Base-by-base conservation (phyloP, 2,888 invertebrate genomes). In the Sussaba pulchella region DNA sequence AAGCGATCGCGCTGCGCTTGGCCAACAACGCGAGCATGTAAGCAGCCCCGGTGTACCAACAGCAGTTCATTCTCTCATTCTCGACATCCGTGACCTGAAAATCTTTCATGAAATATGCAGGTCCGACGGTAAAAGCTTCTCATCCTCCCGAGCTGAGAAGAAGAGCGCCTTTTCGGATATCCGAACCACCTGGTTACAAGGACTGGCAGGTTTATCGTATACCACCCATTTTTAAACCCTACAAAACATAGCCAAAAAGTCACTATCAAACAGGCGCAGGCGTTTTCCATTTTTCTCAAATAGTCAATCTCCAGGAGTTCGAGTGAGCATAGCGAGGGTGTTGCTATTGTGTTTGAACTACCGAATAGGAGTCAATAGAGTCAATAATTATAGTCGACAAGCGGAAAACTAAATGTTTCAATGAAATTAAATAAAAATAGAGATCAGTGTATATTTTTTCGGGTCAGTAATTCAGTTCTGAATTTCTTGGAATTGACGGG, bases 31-130 rank as follows among this genome's bases (percentile, higher is more conserved):
- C 41, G 4, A 39, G 39, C 61, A 61, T 57, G 31, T n/a, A n/a
- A 57, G 57, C 57, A 57, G 14, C 54, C 54, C 52, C 21, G 9
- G 24, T 31, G 52, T 24, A 67, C 31, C 72, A 72, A 43, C 64
- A 66, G 63, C 57, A 66, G 63, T 19, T 69, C 63, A 59, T 73
- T 41, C 43, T 63, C 72, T 67, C 52, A 39, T 63, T 72, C 41
- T 21, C 47, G 61, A 41, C 54, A 59, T 66, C 74, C 81, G 77
- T 81, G 81, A 81, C 81, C 81, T 81, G 74, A 81, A 81, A 81
- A 81, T 81, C 74, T 81, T 77, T 45, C 77, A 81, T 81, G 77
- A 78, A 81, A 81, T 81, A 81, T 81, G 81, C 81, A 81, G 64
- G 52, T 47, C 70, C 70, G 77, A 81, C 77, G n/a, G 77, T 81